A percentile compares a stretch with the other conserved stretches of the same genome.
phyloP scores from a whole-genome alignment of 30 jellyfish, hydroid and myxozoan species.

The Turritopsis dohrnii region DNA sequence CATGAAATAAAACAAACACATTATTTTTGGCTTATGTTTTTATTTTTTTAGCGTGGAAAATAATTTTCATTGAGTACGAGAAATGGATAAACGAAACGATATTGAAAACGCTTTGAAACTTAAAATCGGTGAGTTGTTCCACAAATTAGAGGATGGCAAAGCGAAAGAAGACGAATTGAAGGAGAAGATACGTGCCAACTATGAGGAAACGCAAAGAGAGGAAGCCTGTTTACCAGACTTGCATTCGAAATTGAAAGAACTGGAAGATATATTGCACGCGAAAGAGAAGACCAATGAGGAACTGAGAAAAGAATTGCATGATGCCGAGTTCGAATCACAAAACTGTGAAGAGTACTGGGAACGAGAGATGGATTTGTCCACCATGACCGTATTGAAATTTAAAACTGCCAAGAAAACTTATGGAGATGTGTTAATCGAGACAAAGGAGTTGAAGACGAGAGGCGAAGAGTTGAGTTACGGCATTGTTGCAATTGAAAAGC shows the following conservation, averaged over 20 bases:
- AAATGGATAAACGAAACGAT: not conserved
- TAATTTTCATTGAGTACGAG: not conserved
- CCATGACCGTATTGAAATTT: not conserved
- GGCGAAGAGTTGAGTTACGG: not conserved
- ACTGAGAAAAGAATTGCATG: not conserved
- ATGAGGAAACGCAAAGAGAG: not conserved
- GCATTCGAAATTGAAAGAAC: slow-evolving; percentile 6
- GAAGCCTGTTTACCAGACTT: not conserved
- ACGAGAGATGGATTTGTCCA: not conserved
- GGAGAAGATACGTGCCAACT: not conserved
- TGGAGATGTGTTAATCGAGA: slow-evolving; percentile 16
- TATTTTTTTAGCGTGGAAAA: not conserved
- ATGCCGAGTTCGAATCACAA: slow-evolving; percentile 12
- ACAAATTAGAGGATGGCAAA: not conserved
- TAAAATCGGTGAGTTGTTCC: not conserved
- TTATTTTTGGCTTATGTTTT: not conserved
- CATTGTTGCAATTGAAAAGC: not conserved
- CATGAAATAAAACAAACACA: not conserved
- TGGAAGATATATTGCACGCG: slow-evolving; percentile 5
- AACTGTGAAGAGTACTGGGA: slow-evolving; percentile 6
- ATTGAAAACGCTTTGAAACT: slow-evolving; percentile 16
- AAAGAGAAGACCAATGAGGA: slow-evolving; percentile 4
- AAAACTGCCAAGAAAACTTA: not conserved
- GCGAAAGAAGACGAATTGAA: slow-evolving; percentile 5
- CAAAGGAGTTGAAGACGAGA: not conserved